Conservation (phyloP, 2,888 invertebrate genomes). For the Opisthograptis luteolata region DNA sequence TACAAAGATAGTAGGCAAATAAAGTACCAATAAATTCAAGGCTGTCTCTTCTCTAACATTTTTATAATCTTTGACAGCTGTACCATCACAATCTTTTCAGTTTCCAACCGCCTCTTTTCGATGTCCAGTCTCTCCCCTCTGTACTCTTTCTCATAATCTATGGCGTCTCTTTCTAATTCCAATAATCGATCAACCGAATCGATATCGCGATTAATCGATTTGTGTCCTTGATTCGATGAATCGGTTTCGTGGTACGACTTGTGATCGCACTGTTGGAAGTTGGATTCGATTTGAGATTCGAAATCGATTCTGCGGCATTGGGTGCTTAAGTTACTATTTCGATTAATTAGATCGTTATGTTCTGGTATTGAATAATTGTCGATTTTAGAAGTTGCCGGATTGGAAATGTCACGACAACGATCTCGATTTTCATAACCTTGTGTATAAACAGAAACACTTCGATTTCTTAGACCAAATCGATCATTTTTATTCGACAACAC, state of each 20-base stretch:
- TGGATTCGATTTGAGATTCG: conserved; percentile 8
- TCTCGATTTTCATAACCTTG: not conserved
- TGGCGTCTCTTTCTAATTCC: conserved; percentile 39
- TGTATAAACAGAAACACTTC: not conserved
- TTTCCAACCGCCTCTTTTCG: conserved; percentile 47
- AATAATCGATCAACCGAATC: conserved; percentile 34
- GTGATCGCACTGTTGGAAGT: conserved; percentile 11
- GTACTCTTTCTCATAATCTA: conserved; percentile 39
- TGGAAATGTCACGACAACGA: not conserved
- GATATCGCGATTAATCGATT: conserved; percentile 23
- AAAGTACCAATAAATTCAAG: conserved; percentile 43
- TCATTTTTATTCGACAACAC: conserved; percentile 4
- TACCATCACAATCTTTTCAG: conserved; percentile 55
- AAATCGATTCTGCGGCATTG: conserved; percentile 6
- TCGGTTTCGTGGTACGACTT: conserved; percentile 15
- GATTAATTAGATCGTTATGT: too few relatives aligned
- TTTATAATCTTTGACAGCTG: conserved; percentile 63
- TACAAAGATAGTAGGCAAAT: conserved; percentile 2
- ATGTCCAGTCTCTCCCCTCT: conserved; percentile 37
- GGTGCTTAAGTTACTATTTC: conserved; percentile 4
- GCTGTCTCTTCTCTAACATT: conserved; percentile 60
- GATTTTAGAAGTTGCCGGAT: not conserved
- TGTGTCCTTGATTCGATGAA: conserved; percentile 18
- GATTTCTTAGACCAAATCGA: not conserved
- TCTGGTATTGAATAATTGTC: conserved; percentile 10